Percentiles rank a stretch among this genome's conserved stretches.
These are phyloP conservation scores for Tiphia femorata DNA, from an alignment of 2,888 invertebrate genomes.

Conservation along the genomic window DNA sequence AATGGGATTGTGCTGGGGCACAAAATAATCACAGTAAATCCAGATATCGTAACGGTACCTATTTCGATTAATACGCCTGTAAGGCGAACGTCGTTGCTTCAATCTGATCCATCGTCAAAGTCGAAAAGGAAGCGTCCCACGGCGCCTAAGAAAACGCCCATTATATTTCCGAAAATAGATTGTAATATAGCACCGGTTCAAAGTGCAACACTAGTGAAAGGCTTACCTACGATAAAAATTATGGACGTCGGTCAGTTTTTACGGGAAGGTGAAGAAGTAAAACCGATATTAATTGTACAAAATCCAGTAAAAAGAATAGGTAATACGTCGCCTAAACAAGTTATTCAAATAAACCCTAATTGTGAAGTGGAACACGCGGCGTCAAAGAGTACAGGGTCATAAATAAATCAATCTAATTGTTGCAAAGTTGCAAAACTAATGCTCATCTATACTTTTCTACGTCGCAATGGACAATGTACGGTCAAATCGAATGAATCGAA, in stretches of 20 bases:
- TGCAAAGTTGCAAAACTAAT: background rate
- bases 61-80: constrained; percentile 20
- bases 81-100: constrained; percentile 24
- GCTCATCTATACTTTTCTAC: constrained; percentile 17
- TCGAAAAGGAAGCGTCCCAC: constrained; percentile 40
- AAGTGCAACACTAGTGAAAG: constrained; percentile 38
- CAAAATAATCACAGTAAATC: constrained; percentile 48
- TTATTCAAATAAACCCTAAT: constrained; percentile 52
- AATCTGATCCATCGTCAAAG: constrained; percentile 35
- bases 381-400: constrained; percentile 53
- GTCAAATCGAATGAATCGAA: no score
- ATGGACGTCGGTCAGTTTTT: constrained; percentile 38
- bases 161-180: constrained; percentile 56
- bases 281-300: constrained; percentile 51
- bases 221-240: constrained; percentile 50
- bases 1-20: constrained; percentile 46
- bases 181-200: constrained; percentile 26
- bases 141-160: constrained; percentile 40
- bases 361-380: constrained; percentile 50
- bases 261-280: constrained; percentile 36
- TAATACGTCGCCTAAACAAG: constrained; percentile 40
- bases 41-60: constrained; percentile 37
- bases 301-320: constrained; percentile 34
- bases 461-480: background rate
- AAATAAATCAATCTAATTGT: constrained; percentile 25